phyloP scores from a whole-genome alignment of 2,888 invertebrate species.

The Elysia crispata region DNA sequence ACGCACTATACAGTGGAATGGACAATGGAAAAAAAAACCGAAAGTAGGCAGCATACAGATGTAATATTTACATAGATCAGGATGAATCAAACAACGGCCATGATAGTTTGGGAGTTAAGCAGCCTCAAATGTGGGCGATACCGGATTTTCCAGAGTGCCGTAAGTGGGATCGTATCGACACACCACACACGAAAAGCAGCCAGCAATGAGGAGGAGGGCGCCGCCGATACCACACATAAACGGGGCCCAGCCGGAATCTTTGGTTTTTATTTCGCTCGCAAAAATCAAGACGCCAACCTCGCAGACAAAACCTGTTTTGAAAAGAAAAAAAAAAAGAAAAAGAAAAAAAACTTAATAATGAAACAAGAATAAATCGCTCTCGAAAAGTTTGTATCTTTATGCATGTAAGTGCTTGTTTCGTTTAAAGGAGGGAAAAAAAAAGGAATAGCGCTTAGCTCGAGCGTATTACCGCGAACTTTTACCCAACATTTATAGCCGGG shows the following conservation, averaged over 20 bases:
- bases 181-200: conserved; percentile 25
- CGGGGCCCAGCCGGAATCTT: conserved; percentile 14
- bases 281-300: conserved; percentile 30
- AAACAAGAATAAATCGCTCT: background rate
- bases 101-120: no score
- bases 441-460: no score
- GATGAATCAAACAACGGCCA: background rate
- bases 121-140: conserved; percentile 20
- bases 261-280: background rate
- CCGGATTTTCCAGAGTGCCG: conserved; percentile 42
- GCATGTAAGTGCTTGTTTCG: no score
- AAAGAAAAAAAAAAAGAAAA: background rate
- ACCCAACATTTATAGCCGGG: no score
- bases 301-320: conserved; percentile 10
- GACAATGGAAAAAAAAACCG: no score
- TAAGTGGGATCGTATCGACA: conserved; percentile 43
- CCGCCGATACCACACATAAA: conserved; percentile 37
- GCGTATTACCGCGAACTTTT: no score
- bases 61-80: no score
- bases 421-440: no score
- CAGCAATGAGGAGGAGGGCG: conserved; percentile 25
- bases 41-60: no score
- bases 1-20: no score
- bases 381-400: no score
- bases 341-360: background rate